Base-by-base conservation (phyloP, 1,140 invertebrate species). In the Euglossa dilemma region DNA sequence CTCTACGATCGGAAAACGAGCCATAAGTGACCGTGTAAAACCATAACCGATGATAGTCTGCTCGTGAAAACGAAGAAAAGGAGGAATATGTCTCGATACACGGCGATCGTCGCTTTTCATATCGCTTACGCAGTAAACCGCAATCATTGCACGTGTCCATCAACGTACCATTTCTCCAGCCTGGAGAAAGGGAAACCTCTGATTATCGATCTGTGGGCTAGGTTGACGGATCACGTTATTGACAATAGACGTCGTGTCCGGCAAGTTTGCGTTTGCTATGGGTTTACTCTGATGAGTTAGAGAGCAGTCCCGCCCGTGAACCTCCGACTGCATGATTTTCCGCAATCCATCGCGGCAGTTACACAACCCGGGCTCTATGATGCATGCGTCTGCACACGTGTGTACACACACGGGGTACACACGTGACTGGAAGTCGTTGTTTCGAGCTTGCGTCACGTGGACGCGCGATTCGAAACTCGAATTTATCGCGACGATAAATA, bases 221-320 rank as follows among this genome's bases (percentile, higher is more conserved):
- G 11, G 28, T 52, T 72, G 69, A 72, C 28, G 57, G 50, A 80
- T 80, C 59, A 43, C 70, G 70, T 80, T 80, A 64, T 80, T 80
- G 70, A 63, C 78, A 80, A 45, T 80, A 36, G 59, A 20, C 59
- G 50, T 43, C 57, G 45, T 43, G 12, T 47, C 23, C 8, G 28
- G 57, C 36, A 74, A 74, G 59, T 74, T 80, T 74, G 79, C 47
- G 18, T 64, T 64, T 54, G 59, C 59, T 56, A 64, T 56, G 59
- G 50, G 73, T 73, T 64, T 54, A n/a, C 36, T 54, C 57, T 56
- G 52, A 73, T 66, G 70, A 80, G 70, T 74, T 54, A 16, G 59
- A 80, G 52, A 71, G 6, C 50, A 54, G 74, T 56, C 52, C 43
- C 18, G 43, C 52, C 23, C 25, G 47, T 25, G 50, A 56, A 56